Evolutionary conservation across 2,888 invertebrate species (phyloP).

Genomic region (Andrena bicolor): DNA sequence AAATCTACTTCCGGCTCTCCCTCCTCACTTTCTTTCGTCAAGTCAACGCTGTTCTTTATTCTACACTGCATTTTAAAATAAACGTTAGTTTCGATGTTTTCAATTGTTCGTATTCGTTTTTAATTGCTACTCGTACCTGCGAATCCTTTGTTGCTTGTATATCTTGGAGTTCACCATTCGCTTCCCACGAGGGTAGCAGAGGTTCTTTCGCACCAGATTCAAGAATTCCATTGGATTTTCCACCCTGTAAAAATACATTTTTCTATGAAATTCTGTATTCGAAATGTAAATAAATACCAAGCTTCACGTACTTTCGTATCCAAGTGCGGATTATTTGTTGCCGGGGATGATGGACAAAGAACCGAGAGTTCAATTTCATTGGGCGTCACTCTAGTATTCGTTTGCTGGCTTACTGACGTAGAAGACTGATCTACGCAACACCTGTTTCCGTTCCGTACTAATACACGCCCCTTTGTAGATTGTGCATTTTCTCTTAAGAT

Average conservation of each 20-base stretch:
- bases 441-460: constrained; percentile 79
- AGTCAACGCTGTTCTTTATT: constrained; percentile 68
- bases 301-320: constrained; percentile 86
- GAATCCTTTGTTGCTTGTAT: constrained; percentile 90
- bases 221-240: constrained; percentile 86
- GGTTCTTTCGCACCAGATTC: constrained; percentile 86
- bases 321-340: constrained; percentile 83
- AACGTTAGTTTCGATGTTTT: background rate
- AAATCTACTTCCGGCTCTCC: constrained; percentile 72
- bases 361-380: constrained; percentile 83
- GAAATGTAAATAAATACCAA: background rate
- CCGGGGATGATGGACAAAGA: constrained; percentile 82
- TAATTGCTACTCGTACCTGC: constrained; percentile 84
- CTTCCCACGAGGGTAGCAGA: constrained; percentile 80
- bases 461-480: constrained; percentile 75
- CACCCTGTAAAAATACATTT: constrained; percentile 75
- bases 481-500: constrained; percentile 78
- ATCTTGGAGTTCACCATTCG: constrained; percentile 84
- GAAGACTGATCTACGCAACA: constrained; percentile 81
- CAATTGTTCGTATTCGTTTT: background rate
- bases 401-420: constrained; percentile 78
- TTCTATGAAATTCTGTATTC: background rate
- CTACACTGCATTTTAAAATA: constrained; percentile 72
- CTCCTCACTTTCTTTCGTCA: constrained; percentile 65
- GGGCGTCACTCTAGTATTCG: constrained; percentile 69